Evolutionary conservation across 2,888 invertebrate species (phyloP).

Genomic region (Notodonta ziczac): DNA sequence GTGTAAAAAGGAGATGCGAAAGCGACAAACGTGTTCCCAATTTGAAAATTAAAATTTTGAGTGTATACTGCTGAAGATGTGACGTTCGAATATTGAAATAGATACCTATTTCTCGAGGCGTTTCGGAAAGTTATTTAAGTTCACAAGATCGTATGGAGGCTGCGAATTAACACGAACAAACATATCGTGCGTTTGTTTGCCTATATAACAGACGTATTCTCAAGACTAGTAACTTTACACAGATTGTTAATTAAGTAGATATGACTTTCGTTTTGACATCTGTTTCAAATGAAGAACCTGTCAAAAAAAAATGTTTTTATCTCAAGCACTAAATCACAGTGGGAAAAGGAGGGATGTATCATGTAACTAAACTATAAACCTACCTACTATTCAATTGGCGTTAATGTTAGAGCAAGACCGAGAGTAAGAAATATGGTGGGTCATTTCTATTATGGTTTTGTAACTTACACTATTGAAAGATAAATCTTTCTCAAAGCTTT

Average conservation of each 20-base stretch:
- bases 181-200: neutral
- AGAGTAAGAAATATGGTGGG: no score
- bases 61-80: conserved; percentile 25
- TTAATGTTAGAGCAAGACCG: no score
- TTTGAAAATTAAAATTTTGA: conserved; percentile 67
- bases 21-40: conserved; percentile 68
- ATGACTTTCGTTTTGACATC: neutral
- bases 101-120: no score
- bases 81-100: conserved; percentile 17
- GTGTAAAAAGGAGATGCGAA: conserved; percentile 39
- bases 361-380: no score
- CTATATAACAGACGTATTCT: neutral
- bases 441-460: no score
- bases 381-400: no score
- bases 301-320: no score
- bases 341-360: no score
- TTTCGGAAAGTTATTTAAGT: neutral
- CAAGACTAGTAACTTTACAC: neutral
- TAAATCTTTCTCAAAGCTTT: no score
- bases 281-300: neutral
- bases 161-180: conserved; percentile 1
- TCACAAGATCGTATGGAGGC: neutral
- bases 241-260: neutral
- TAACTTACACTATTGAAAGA: no score
- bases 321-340: no score